Percentiles rank a stretch among this genome's conserved stretches.
phyloP scores from a whole-genome alignment of 2,888 invertebrate species.

The Marasmarcha lunaedactyla region DNA sequence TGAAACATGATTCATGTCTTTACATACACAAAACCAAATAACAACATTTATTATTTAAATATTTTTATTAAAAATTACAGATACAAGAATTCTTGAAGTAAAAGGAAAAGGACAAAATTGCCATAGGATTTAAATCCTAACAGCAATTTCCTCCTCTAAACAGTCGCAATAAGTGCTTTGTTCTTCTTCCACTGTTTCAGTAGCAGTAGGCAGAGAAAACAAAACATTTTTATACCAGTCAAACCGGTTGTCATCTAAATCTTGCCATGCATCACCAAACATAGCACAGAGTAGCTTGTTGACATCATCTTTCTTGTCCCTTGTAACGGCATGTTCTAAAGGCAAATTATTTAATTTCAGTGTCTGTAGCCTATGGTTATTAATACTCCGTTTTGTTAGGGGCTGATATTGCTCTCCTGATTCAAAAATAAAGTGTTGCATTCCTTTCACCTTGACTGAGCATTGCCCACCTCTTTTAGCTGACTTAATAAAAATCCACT shows the following conservation, averaged over 20 bases:
- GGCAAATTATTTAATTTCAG: conserved; percentile 1
- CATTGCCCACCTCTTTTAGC: background rate
- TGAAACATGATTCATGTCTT: too few relatives aligned
- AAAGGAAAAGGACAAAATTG: too few relatives aligned
- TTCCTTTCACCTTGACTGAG: background rate
- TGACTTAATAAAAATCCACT: conserved; percentile 3
- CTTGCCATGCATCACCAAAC: conserved; percentile 1
- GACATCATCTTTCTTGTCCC: conserved; percentile 6
- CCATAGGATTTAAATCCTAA: background rate
- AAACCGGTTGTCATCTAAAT: background rate
- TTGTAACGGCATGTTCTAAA: conserved; percentile 4
- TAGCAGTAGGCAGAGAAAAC: background rate
- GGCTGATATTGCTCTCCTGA: conserved; percentile 1
- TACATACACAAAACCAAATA: too few relatives aligned
- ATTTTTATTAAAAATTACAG: too few relatives aligned
- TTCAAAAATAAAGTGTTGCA: conserved; percentile 2
- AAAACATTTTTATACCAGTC: conserved; percentile 1
- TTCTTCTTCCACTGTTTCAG: background rate
- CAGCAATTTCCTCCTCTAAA: background rate
- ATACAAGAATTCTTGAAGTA: too few relatives aligned
- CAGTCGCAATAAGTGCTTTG: background rate
- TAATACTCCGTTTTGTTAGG: conserved; percentile 1
- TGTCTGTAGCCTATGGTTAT: background rate
- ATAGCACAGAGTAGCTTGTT: conserved; percentile 1
- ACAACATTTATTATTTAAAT: too few relatives aligned